A percentile compares a stretch with the other conserved stretches of the same genome.
These are phyloP conservation scores for Coptodon rendalli DNA, from an alignment of 2,113 vertebrate species.

Conservation along the genomic window DNA sequence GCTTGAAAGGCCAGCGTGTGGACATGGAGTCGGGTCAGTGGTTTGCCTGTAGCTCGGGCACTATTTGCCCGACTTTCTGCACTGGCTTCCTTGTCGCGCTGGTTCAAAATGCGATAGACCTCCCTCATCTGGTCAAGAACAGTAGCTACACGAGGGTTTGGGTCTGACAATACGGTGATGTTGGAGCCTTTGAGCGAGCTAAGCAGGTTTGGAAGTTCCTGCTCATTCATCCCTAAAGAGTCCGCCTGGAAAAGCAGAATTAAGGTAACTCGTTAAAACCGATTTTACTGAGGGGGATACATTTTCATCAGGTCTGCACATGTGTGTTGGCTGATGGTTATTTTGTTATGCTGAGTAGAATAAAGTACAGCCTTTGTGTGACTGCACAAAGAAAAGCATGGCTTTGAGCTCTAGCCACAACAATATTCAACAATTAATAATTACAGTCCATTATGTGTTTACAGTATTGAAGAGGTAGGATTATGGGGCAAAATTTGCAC, in stretches of 20 bases:
- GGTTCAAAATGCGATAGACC: conserved; percentile 74
- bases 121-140: conserved; percentile 83
- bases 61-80: neutral
- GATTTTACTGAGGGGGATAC: neutral
- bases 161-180: conserved; percentile 77
- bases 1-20: conserved; percentile 83
- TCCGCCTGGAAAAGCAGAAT: conserved; percentile 56
- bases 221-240: conserved; percentile 83
- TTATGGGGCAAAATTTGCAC: neutral
- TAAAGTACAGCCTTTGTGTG: neutral
- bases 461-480: neutral
- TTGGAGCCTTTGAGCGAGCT: conserved; percentile 75
- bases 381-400: neutral
- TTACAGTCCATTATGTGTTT: neutral
- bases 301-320: neutral
- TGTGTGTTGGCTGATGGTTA: neutral
- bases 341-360: neutral
- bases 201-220: conserved; percentile 80
- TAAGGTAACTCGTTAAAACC: neutral
- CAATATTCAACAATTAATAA: neutral
- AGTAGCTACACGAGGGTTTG: conserved; percentile 79
- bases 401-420: neutral
- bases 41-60: conserved; percentile 4
- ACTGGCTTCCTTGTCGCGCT: conserved; percentile 27
- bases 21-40: conserved; percentile 76